phyloP scores from a whole-genome alignment of 1,140 invertebrate genomes.

The Pentalonia nigronervosa region DNA sequence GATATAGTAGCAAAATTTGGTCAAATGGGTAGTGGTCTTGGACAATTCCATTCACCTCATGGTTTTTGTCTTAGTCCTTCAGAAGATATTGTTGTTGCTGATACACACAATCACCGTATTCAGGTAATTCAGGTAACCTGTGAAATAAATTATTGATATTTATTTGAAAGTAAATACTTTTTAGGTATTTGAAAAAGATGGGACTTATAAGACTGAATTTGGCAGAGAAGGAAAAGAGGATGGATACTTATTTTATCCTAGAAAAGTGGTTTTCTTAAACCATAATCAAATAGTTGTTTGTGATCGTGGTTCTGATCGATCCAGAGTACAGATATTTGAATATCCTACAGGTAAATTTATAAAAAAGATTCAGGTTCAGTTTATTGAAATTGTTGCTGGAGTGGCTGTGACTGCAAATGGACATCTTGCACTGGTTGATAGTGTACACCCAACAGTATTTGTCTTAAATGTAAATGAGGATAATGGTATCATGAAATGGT shows the following conservation, averaged over 20 bases:
- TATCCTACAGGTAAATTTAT: slow-evolving; percentile 86
- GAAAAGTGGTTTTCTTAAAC: slow-evolving; percentile 92
- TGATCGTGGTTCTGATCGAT: slow-evolving; percentile 93
- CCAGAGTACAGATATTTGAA: slow-evolving; percentile 92
- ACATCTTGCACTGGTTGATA: slow-evolving; percentile 95
- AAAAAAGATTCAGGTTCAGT: slow-evolving; percentile 87
- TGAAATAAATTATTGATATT: background rate
- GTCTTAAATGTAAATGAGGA: slow-evolving; percentile 79
- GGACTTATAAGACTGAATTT: slow-evolving; percentile 88
- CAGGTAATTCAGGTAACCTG: slow-evolving; percentile 73
- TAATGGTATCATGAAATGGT: slow-evolving; percentile 91
- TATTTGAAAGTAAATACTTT: background rate
- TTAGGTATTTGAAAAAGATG: slow-evolving; percentile 88
- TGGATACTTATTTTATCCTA: slow-evolving; percentile 94
- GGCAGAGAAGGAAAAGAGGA: slow-evolving; percentile 91
- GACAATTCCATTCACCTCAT: slow-evolving; percentile 95
- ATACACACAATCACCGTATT: slow-evolving; percentile 95
- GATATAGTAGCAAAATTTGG: slow-evolving; percentile 78
- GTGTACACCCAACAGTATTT: slow-evolving; percentile 95
- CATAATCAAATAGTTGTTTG: slow-evolving; percentile 93
- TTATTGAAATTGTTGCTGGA: slow-evolving; percentile 97
- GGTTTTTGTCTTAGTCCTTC: slow-evolving; percentile 94
- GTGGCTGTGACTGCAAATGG: slow-evolving; percentile 88
- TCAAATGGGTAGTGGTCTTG: slow-evolving; percentile 86
- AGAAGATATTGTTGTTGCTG: slow-evolving; percentile 94